Evolutionary conservation across 2,888 invertebrate genomes (phyloP).

Genomic region (Fabriciana adippe): DNA sequence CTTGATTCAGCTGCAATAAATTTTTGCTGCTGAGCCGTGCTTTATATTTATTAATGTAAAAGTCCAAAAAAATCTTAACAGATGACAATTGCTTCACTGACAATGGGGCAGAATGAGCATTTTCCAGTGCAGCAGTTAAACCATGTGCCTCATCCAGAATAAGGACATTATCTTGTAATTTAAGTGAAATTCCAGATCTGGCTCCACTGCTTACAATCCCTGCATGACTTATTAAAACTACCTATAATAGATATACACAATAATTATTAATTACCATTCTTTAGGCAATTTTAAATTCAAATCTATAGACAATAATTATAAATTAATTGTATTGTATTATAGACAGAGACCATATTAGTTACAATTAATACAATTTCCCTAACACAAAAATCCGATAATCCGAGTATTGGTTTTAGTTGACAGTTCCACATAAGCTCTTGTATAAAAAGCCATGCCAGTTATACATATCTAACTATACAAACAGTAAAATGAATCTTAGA

Average conservation of each 20-base stretch:
- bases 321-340: too few relatives aligned
- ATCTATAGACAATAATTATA: too few relatives aligned
- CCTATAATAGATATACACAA: conserved; percentile 50
- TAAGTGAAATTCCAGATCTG: conserved; percentile 66
- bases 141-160: conserved; percentile 99
- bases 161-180: conserved; percentile 87
- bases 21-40: conserved; percentile 89
- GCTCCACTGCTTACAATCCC: conserved; percentile 74
- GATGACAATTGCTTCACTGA: conserved; percentile 84
- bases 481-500: too few relatives aligned
- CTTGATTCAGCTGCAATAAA: conserved; percentile 90
- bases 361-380: too few relatives aligned
- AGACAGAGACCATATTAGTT: too few relatives aligned
- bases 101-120: conserved; percentile 91
- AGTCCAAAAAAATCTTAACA: conserved; percentile 84
- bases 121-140: conserved; percentile 93
- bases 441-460: too few relatives aligned
- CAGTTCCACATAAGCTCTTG: too few relatives aligned
- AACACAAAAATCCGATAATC: too few relatives aligned
- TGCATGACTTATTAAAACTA: conserved; percentile 72
- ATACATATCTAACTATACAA: too few relatives aligned
- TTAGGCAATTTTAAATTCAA: too few relatives aligned
- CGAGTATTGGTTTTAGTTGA: too few relatives aligned
- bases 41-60: conserved; percentile 88
- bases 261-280: not conserved